Evolutionary conservation across 2,113 vertebrate species (phyloP).

Genomic region (Cromileptes altivelis): DNA sequence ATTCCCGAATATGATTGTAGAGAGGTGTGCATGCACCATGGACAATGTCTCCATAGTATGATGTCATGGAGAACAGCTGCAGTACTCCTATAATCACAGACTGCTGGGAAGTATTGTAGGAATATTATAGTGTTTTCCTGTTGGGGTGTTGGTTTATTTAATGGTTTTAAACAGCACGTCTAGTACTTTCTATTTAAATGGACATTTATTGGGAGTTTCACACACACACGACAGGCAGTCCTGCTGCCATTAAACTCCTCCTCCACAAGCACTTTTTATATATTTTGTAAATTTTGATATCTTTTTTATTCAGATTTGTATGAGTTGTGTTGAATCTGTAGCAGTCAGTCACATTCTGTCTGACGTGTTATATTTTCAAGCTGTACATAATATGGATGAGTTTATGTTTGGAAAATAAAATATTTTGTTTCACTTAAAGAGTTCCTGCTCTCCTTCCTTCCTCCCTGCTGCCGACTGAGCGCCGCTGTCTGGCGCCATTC

Average conservation of each 20-base stretch:
- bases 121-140: slow-evolving; percentile 5
- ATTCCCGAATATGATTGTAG: slow-evolving; percentile 91
- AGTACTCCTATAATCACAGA: not conserved
- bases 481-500: slow-evolving; percentile 35
- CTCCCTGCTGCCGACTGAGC: not conserved
- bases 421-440: slow-evolving; percentile 73
- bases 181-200: slow-evolving; percentile 82
- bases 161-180: slow-evolving; percentile 51
- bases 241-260: slow-evolving; percentile 9
- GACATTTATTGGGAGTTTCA: slow-evolving; percentile 47
- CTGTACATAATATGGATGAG: slow-evolving; percentile 79
- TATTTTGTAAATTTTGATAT: slow-evolving; percentile 75
- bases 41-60: slow-evolving; percentile 87
- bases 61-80: slow-evolving; percentile 25
- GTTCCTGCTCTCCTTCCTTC: not conserved
- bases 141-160: slow-evolving; percentile 60
- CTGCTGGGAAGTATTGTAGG: slow-evolving; percentile 7
- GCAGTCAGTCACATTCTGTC: slow-evolving; percentile 34
- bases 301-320: slow-evolving; percentile 64
- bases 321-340: slow-evolving; percentile 21
- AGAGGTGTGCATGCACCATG: slow-evolving; percentile 88
- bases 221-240: slow-evolving; percentile 14
- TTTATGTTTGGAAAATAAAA: slow-evolving; percentile 81
- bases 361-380: slow-evolving; percentile 71
- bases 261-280: slow-evolving; percentile 82